Conservation (phyloP, 2,113 vertebrate genomes). For the Lutjanus erythropterus region DNA sequence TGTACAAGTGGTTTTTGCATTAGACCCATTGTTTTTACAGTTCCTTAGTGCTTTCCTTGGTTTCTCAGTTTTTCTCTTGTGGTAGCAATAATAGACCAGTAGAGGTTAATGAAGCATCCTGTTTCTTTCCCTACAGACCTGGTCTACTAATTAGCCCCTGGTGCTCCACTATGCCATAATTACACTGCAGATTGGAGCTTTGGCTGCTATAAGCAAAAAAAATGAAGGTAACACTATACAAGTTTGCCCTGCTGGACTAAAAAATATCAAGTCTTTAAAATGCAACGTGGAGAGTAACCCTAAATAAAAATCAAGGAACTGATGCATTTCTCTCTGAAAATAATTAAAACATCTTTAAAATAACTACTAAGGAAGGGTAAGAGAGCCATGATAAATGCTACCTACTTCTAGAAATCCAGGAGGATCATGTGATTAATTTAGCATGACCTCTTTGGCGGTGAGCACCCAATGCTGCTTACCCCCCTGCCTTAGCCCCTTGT, state of each 20-base stretch:
- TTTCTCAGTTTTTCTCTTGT: conserved; percentile 24
- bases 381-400: conserved; percentile 25
- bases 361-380: not conserved
- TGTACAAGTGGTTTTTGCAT: too few relatives aligned
- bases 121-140: conserved; percentile 68
- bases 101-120: conserved; percentile 78
- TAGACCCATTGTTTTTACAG: not conserved
- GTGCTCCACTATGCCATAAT: conserved; percentile 69
- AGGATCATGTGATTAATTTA: conserved; percentile 51
- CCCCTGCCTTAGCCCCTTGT: not conserved
- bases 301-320: not conserved
- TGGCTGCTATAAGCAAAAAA: conserved; percentile 34
- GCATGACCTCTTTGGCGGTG: not conserved
- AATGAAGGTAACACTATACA: conserved; percentile 8
- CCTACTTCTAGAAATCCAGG: conserved; percentile 17
- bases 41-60: conserved; percentile 21
- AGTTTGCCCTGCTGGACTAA: not conserved
- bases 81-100: conserved; percentile 31
- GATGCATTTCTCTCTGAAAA: not conserved
- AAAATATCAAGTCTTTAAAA: not conserved
- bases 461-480: conserved; percentile 20
- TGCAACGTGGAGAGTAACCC: not conserved
- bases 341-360: conserved; percentile 4
- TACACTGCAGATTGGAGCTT: conserved; percentile 55
- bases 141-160: conserved; percentile 76